Percentiles rank a stretch among this genome's conserved stretches.
phyloP scores from a whole-genome alignment of 2,797 vertebrate genomes.

The Sebastes matsubarae region DNA sequence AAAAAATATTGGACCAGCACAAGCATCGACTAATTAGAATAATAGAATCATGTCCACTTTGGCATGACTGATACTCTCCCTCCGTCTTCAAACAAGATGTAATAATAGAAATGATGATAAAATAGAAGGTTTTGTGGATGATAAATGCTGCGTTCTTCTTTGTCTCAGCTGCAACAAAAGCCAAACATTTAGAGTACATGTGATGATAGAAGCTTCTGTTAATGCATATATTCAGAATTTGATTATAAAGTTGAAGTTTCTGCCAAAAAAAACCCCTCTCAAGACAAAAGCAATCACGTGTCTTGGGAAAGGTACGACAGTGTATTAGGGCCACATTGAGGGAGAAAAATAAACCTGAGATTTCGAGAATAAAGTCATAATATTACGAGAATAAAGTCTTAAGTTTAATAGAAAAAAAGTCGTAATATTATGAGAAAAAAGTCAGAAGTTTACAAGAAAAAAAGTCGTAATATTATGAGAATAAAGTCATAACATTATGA shows the following conservation, averaged over 20 bases:
- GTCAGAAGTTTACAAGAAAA: rapidly evolving
- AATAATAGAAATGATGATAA: constrained; percentile 34
- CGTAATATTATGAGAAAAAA: too few species aligned
- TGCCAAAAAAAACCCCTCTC: background rate
- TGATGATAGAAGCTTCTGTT: background rate
- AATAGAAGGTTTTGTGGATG: constrained; percentile 8
- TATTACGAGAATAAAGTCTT: too few species aligned
- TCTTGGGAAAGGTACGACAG: background rate
- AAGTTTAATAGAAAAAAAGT: too few species aligned
- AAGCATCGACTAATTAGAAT: constrained; percentile 37
- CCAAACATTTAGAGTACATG: constrained; percentile 13
- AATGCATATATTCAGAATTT: background rate
- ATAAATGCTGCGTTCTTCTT: constrained; percentile 12
- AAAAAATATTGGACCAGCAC: constrained; percentile 29
- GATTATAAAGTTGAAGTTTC: background rate
- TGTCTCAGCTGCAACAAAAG: constrained; percentile 12
- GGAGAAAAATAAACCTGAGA: too few species aligned
- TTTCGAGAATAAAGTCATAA: too few species aligned
- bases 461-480: too few species aligned
- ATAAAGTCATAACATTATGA: too few species aligned
- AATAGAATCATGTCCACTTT: constrained; percentile 33
- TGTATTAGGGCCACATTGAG: too few species aligned
- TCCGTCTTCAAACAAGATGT: constrained; percentile 26
- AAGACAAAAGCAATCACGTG: background rate
- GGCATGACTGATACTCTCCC: constrained; percentile 39